These are phyloP conservation scores for Capreolus pygargus DNA, from an alignment of 2,113 vertebrate genomes.

Conservation along the genomic window DNA sequence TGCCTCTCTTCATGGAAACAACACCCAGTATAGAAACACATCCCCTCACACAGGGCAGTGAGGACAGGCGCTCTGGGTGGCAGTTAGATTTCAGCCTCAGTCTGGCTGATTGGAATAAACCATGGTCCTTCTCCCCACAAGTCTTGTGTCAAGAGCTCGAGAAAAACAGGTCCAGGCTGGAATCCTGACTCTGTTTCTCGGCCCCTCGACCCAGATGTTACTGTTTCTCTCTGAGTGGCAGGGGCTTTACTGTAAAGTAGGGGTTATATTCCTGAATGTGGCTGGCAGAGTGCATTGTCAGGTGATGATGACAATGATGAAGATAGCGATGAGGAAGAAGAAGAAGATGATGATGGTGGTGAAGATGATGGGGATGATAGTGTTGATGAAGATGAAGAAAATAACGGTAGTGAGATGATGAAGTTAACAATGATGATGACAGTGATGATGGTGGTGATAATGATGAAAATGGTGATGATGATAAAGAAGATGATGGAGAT, in stretches of 20 bases:
- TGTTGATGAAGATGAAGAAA: too few relatives aligned
- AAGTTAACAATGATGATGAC: accelerated
- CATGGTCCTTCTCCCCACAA: accelerated
- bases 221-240: background rate
- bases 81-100: accelerated
- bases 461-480: accelerated
- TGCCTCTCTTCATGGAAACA: background rate
- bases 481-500: accelerated
- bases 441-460: accelerated
- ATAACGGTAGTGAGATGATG: accelerated
- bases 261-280: too few relatives aligned
- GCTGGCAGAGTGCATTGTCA: accelerated
- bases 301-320: accelerated
- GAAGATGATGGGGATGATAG: background rate
- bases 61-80: background rate
- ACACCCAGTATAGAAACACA: background rate
- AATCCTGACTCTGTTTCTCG: background rate
- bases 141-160: background rate
- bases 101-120: background rate
- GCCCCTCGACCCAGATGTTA: background rate
- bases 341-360: background rate
- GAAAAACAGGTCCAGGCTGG: background rate
- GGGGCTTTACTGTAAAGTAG: background rate
- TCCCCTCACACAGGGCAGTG: too few relatives aligned
- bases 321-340: background rate